Evolutionary conservation across 2,888 invertebrate genomes (phyloP).

Genomic region (Kuschelorhynchus macadamiae): DNA sequence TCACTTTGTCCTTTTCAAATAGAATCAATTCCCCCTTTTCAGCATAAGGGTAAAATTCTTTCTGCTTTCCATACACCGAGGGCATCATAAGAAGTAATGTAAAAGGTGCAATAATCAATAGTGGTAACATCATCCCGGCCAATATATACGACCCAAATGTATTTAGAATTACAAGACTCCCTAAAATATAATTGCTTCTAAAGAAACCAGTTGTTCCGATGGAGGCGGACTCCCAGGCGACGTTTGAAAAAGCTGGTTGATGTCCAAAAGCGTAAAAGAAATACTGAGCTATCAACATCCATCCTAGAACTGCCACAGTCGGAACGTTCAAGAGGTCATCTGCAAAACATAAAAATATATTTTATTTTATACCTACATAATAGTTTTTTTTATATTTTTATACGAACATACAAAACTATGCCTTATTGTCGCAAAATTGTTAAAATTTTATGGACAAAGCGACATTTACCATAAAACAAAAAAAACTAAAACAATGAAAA

Average conservation of each 20-base stretch:
- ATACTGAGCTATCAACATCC: slow-evolving; percentile 84
- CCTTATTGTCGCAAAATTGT: too few species aligned
- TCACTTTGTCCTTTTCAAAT: slow-evolving; percentile 73
- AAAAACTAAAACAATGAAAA: too few species aligned
- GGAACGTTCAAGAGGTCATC: slow-evolving; percentile 74
- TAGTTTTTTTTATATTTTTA: too few species aligned
- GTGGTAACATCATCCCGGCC: slow-evolving; percentile 75
- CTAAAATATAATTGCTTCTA: slow-evolving; percentile 73
- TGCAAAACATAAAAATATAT: slow-evolving; percentile 54
- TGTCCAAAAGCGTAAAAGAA: slow-evolving; percentile 95
- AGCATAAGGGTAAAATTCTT: slow-evolving; percentile 63
- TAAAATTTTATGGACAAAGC: too few species aligned
- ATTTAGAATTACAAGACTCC: slow-evolving; percentile 80
- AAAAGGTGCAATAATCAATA: slow-evolving; percentile 79
- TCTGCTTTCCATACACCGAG: slow-evolving; percentile 62
- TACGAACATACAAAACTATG: too few species aligned
- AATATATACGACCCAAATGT: slow-evolving; percentile 84
- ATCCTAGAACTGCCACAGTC: slow-evolving; percentile 75
- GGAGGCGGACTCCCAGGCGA: slow-evolving; percentile 96
- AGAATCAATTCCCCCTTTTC: slow-evolving; percentile 76
- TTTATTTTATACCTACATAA: too few species aligned
- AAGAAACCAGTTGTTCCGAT: slow-evolving; percentile 78
- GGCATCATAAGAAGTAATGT: slow-evolving; percentile 75
- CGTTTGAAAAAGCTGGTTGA: slow-evolving; percentile 91
- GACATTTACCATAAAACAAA: too few species aligned